Percentiles rank a stretch among this genome's conserved stretches.
These are phyloP conservation scores for Trimorus sp. DNA, from an alignment of 2,888 invertebrate genomes.

Conservation along the genomic window DNA sequence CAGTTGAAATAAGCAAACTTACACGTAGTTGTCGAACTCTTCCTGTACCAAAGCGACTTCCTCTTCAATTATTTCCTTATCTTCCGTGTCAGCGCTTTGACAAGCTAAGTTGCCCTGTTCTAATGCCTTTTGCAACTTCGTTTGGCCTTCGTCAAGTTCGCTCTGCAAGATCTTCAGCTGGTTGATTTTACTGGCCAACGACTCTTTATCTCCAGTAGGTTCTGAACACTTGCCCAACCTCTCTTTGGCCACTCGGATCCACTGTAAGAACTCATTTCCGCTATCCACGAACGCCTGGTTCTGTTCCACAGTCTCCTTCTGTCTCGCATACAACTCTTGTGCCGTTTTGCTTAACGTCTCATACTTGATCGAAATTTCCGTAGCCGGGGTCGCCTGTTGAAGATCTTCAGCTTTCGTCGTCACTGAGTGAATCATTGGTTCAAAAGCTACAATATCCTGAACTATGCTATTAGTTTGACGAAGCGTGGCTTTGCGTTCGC, in stretches of 20 bases:
- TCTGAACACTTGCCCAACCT: slow-evolving; percentile 95
- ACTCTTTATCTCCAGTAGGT: slow-evolving; percentile 95
- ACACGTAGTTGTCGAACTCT: slow-evolving; percentile 93
- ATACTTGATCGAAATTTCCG: slow-evolving; percentile 95
- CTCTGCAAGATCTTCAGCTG: slow-evolving; percentile 92
- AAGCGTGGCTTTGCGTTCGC: slow-evolving; percentile 93
- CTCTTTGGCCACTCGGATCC: slow-evolving; percentile 96
- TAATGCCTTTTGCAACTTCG: slow-evolving; percentile 91
- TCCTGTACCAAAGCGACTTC: slow-evolving; percentile 95
- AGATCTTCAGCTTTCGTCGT: slow-evolving; percentile 96
- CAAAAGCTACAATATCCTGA: slow-evolving; percentile 97
- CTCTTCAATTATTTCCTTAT: slow-evolving; percentile 94
- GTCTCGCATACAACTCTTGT: slow-evolving; percentile 93
- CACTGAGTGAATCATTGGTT: slow-evolving; percentile 98
- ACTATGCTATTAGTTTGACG: slow-evolving; percentile 96
- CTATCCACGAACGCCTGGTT: slow-evolving; percentile 96
- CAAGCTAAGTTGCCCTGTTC: slow-evolving; percentile 94
- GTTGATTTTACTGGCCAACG: slow-evolving; percentile 91
- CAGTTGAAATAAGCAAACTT: slow-evolving; percentile 76
- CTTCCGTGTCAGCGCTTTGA: slow-evolving; percentile 91
- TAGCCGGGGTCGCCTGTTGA: slow-evolving; percentile 94
- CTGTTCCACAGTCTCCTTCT: slow-evolving; percentile 94
- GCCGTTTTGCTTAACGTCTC: slow-evolving; percentile 95
- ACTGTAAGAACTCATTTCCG: slow-evolving; percentile 94
- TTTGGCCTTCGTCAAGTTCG: slow-evolving; percentile 91